Base-by-base conservation (phyloP, 2,888 invertebrate species). In the Horisme vitalbata region DNA sequence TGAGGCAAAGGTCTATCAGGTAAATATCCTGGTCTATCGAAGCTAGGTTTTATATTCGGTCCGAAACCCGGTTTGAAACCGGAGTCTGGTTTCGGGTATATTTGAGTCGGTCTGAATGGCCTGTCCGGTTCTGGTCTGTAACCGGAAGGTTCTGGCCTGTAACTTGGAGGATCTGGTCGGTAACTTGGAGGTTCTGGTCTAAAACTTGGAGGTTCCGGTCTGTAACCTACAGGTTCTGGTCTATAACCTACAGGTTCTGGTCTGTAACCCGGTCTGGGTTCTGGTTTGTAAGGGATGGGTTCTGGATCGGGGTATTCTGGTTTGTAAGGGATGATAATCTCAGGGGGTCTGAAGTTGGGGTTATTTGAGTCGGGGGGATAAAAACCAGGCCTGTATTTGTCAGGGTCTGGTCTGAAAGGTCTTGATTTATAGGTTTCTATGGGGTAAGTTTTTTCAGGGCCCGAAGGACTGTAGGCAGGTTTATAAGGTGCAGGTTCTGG, bases 311-410 rank as follows among this genome's bases (percentile, higher is more conserved):
- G 47, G 28, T 48, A 48, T 30, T 30, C 37, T 0, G 73, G 79
- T 54, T 71, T 75, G 15, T 62, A 67, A 18, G 54, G 53, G 9
- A 41, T 41, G n/a, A 36, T 31, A 0, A 46, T 26, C n/a, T 37
- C 47, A 11, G 41, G 32, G n/a, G 47, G 48, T 48, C 30, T 38
- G 8, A 43, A 48, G 10, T 31, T 27, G 0, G 70, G 59, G 2
- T 61, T 65, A n/a, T 61, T 61, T 13, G 62, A 55, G 18, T 65
- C 71, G 2, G 54, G 55, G 1, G 77, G 76, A 38, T 62, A 65
- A 15, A 56, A 68, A 9, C 46, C 53, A 0, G 70, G 68, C 9
- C 63, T 68, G 3, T 63, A 68, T 6, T 65, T 48, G 6, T 62
- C 63, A 0, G 60, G 38, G 11, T 61, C 61, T 0, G 37, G 43